Percentiles rank a stretch among this genome's conserved stretches.
Evolutionary conservation across 1,140 invertebrate genomes (phyloP).

Genomic region (Scaptodrosophila lebanonensis): DNA sequence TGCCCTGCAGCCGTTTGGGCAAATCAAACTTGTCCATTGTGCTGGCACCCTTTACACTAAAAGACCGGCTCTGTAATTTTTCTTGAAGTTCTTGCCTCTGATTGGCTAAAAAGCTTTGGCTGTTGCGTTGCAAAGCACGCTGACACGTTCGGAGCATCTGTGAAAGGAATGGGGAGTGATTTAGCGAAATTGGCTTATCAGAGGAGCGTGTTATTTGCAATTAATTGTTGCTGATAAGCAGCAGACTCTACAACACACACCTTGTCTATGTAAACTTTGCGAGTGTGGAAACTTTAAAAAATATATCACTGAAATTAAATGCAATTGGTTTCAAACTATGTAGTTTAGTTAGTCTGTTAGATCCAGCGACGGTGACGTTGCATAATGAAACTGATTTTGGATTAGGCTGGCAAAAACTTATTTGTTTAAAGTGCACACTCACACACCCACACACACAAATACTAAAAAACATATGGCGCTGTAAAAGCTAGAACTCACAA

Average conservation of each 20-base stretch:
- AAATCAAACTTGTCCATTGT: constrained; percentile 80
- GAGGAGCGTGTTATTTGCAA: constrained; percentile 20
- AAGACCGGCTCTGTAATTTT: neutral
- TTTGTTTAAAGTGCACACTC: constrained; percentile 39
- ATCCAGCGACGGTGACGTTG: constrained; percentile 48
- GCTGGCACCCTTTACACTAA: constrained; percentile 1
- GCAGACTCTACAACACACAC: too few species aligned
- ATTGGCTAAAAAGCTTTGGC: constrained; percentile 1
- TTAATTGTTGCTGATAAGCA: constrained; percentile 11
- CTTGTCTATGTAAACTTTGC: constrained; percentile 10
- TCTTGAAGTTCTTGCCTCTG: constrained; percentile 15
- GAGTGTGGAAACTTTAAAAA: constrained; percentile 6
- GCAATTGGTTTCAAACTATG: constrained; percentile 27
- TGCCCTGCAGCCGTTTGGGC: constrained; percentile 80
- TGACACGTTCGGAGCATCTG: constrained; percentile 51
- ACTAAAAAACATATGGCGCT: neutral
- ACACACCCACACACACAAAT: constrained; percentile 24
- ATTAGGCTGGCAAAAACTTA: constrained; percentile 24
- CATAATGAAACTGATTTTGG: constrained; percentile 54
- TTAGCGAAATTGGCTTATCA: constrained; percentile 4
- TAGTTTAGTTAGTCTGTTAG: constrained; percentile 13
- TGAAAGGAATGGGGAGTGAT: constrained; percentile 6
- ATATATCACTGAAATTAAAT: constrained; percentile 59
- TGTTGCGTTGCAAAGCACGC: constrained; percentile 8
- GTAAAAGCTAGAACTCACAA: too few species aligned